These are phyloP conservation scores for Tenebrio molitor DNA, from an alignment of 1,140 invertebrate genomes.

Conservation along the genomic window DNA sequence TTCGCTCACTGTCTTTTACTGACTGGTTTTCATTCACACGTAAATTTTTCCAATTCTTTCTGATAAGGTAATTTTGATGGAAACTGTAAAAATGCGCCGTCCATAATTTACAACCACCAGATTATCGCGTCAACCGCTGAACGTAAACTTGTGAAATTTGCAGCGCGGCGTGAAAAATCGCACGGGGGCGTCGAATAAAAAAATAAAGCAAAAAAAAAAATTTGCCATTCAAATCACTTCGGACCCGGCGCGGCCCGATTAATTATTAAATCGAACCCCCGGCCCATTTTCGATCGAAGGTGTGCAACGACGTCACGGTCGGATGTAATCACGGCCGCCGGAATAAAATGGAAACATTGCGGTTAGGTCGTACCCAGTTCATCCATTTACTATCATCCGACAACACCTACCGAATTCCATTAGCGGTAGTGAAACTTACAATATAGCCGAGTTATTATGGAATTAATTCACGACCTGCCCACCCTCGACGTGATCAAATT, in stretches of 20 bases:
- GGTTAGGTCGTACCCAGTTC: conserved; percentile 31
- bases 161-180: conserved; percentile 1
- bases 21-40: too few species aligned
- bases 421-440: conserved; percentile 48
- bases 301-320: background rate
- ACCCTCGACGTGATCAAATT: conserved; percentile 45
- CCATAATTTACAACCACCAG: too few species aligned
- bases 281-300: conserved; percentile 13
- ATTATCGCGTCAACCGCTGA: too few species aligned
- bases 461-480: conserved; percentile 44
- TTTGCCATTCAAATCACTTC: background rate
- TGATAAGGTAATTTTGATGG: too few species aligned
- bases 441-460: conserved; percentile 46
- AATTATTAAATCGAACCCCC: background rate
- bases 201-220: too few species aligned
- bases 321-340: conserved; percentile 8
- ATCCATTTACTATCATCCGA: conserved; percentile 47
- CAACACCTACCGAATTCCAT: conserved; percentile 51
- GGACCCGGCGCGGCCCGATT: background rate
- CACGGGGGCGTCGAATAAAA: background rate
- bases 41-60: too few species aligned
- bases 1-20: too few species aligned
- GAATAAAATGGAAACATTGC: conserved; percentile 42
- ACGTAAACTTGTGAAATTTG: too few species aligned
- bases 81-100: too few species aligned